phyloP scores from a whole-genome alignment of 1,140 invertebrate genomes.

The Cyclargus thomasi region DNA sequence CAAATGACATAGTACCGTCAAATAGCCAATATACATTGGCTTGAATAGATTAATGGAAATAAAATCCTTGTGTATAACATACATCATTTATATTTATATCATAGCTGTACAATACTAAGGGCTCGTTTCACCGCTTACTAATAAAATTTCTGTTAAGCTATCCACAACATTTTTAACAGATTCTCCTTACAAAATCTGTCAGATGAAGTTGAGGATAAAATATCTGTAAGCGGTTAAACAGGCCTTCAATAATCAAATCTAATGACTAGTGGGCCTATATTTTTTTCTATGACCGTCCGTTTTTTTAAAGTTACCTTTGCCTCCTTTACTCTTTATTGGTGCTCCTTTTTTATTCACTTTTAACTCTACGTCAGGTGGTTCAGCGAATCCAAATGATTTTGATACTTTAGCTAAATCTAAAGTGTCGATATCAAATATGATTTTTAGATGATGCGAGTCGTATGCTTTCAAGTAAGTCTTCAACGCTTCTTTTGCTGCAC shows the following conservation, averaged over 20 bases:
- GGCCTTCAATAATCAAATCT: constrained; percentile 10
- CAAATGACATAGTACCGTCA: no score
- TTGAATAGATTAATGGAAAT: no score
- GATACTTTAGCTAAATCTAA: constrained; percentile 91
- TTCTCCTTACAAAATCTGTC: no score
- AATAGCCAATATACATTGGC: no score
- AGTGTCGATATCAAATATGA: constrained; percentile 94
- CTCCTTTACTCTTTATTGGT: background rate
- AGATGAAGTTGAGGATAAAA: no score
- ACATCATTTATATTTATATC: no score
- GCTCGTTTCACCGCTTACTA: no score
- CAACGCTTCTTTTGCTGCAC: constrained; percentile 96
- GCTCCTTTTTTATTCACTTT: constrained; percentile 49
- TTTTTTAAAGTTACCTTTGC: background rate
- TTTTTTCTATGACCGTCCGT: background rate
- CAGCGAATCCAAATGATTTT: constrained; percentile 94
- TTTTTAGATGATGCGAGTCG: constrained; percentile 95
- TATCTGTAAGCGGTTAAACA: no score
- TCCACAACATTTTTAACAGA: no score
- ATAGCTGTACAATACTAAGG: no score
- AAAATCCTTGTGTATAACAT: no score
- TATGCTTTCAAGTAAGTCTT: constrained; percentile 97
- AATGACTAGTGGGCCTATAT: background rate
- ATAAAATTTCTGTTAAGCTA: no score
- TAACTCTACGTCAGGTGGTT: constrained; percentile 94